Conservation (phyloP, 1,140 invertebrate species). For the Diplogasteroides magnus region DNA sequence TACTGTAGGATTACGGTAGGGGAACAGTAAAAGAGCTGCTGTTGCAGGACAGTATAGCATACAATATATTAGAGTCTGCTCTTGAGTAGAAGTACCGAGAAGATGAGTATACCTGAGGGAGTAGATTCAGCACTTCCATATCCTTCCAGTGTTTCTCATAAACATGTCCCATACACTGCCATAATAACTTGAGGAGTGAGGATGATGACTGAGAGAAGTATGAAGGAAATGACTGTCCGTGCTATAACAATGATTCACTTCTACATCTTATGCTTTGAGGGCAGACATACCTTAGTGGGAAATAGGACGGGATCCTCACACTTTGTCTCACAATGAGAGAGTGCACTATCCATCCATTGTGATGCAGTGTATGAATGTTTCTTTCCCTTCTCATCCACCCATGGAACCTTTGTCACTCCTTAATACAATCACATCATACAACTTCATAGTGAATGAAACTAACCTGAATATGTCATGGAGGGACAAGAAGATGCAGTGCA, state of each 20-base stretch:
- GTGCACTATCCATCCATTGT: neutral
- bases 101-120: neutral
- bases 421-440: too few relatives aligned
- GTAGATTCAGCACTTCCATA: neutral
- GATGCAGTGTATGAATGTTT: neutral
- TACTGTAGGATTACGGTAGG: too few relatives aligned
- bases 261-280: too few relatives aligned
- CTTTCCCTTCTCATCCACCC: neutral
- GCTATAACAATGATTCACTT: neutral
- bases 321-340: neutral
- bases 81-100: too few relatives aligned
- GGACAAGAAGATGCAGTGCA: neutral
- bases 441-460: neutral
- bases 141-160: neutral
- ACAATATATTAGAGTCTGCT: too few relatives aligned
- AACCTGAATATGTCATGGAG: neutral
- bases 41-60: too few relatives aligned
- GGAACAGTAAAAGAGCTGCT: too few relatives aligned
- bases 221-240: neutral
- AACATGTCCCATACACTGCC: neutral
- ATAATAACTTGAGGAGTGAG: neutral
- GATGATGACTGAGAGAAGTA: neutral
- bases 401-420: neutral
- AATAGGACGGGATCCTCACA: neutral
- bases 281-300: neutral